These are phyloP conservation scores for Bhutanitis thaidina DNA, from an alignment of 2,888 invertebrate species.

Conservation along the genomic window DNA sequence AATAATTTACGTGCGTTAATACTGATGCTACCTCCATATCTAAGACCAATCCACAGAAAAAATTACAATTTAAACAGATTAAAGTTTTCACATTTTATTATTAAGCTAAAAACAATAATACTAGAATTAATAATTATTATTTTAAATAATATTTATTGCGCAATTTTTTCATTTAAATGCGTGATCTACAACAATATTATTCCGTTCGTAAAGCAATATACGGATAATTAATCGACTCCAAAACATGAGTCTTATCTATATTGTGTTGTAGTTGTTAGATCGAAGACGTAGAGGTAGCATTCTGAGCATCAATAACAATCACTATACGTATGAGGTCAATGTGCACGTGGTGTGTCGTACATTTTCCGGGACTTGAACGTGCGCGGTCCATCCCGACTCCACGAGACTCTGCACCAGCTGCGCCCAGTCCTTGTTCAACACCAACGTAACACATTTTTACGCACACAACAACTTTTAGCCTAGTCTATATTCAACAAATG, in stretches of 20 bases:
- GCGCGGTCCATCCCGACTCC: constrained; percentile 91
- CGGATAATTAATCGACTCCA: no score
- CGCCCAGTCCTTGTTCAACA: constrained; percentile 88
- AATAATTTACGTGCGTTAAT: constrained; percentile 16
- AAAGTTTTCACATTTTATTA: no score
- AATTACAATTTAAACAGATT: no score
- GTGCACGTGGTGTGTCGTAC: constrained; percentile 62
- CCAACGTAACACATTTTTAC: constrained; percentile 63
- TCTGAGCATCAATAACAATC: constrained; percentile 2
- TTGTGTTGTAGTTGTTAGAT: neutral
- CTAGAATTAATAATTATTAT: no score
- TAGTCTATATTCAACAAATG: neutral
- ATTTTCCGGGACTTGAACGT: constrained; percentile 85
- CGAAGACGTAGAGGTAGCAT: neutral
- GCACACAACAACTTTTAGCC: constrained; percentile 24
- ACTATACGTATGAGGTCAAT: constrained; percentile 11
- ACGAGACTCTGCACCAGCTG: constrained; percentile 92
- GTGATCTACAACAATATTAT: no score
- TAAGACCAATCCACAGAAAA: neutral
- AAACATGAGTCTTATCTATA: no score
- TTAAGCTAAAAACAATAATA: no score
- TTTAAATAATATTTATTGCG: no score
- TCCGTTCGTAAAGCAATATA: no score
- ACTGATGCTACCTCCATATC: constrained; percentile 8
- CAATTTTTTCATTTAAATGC: no score